These are phyloP conservation scores for Pentamera pediparva DNA, from an alignment of 53 echinoderm and acorn worm species.

Conservation along the genomic window DNA sequence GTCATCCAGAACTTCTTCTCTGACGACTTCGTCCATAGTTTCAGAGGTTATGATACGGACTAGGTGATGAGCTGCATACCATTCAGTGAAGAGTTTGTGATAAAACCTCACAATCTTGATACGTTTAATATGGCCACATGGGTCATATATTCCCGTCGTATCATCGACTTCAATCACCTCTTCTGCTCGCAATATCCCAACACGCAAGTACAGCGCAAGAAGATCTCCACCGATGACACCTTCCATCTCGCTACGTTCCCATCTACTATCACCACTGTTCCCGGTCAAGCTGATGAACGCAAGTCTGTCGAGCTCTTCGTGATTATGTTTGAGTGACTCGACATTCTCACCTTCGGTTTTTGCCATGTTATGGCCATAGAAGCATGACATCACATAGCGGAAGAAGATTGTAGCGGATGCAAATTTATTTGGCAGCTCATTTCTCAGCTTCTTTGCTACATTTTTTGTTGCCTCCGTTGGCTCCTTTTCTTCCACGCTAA, in stretches of 20 bases:
- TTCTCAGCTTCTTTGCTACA: slow-evolving; percentile 15
- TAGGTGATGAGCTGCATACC: slow-evolving; percentile 15
- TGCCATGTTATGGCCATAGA: background rate
- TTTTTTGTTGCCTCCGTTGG: slow-evolving; percentile 20
- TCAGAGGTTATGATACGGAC: background rate
- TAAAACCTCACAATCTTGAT: background rate
- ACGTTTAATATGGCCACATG: background rate
- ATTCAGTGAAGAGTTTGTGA: background rate
- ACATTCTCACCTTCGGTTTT: slow-evolving; percentile 16
- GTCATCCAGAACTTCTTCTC: slow-evolving; percentile 18
- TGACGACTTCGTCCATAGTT: background rate
- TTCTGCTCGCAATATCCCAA: slow-evolving; percentile 12
- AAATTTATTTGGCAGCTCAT: slow-evolving; percentile 8
- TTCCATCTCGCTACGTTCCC: slow-evolving; percentile 15
- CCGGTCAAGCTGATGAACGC: slow-evolving; percentile 12
- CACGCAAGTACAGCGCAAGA: slow-evolving; percentile 9
- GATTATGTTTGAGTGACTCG: background rate
- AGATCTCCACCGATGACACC: background rate
- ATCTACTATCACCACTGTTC: slow-evolving; percentile 12
- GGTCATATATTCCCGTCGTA: slow-evolving; percentile 7
- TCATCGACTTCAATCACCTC: slow-evolving; percentile 5
- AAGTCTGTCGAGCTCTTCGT: slow-evolving; percentile 4
- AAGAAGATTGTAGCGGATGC: slow-evolving; percentile 13
- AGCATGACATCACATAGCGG: slow-evolving; percentile 22
- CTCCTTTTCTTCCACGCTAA: slow-evolving; percentile 8